Conservation (phyloP, 2,797 vertebrate genomes). For the Psittacula echo region DNA sequence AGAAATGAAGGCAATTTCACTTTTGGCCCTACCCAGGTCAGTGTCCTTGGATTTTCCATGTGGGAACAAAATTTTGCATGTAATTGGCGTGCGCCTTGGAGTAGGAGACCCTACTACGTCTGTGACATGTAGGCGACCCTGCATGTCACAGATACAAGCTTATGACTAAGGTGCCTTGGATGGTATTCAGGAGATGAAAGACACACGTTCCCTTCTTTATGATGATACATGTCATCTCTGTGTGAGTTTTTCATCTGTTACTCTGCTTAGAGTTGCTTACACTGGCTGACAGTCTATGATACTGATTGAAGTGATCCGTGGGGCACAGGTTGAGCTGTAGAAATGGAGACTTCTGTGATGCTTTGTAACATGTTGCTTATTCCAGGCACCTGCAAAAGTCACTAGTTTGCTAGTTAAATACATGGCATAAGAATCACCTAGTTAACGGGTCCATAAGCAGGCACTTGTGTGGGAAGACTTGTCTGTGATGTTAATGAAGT, state of each 20-base stretch:
- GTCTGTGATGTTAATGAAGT: background rate
- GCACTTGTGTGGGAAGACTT: background rate
- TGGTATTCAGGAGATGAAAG: background rate
- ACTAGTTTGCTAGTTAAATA: background rate
- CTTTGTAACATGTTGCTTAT: accelerated
- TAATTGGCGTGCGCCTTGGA: background rate
- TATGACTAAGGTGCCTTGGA: background rate
- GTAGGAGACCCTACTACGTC: too few species aligned
- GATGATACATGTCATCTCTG: background rate
- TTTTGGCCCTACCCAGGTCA: background rate
- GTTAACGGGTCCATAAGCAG: background rate
- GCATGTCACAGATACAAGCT: background rate
- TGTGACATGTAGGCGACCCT: background rate
- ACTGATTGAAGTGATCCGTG: background rate
- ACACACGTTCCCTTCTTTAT: background rate
- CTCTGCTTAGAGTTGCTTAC: background rate
- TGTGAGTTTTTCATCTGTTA: background rate
- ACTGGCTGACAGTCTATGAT: background rate
- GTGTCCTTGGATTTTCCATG: background rate
- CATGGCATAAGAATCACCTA: background rate
- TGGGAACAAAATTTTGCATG: background rate
- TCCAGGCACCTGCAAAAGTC: background rate
- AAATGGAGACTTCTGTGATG: background rate
- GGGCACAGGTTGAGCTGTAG: background rate
- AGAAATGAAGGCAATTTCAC: background rate